Conservation (phyloP, 1,140 invertebrate genomes). For the Hyles euphorbiae region DNA sequence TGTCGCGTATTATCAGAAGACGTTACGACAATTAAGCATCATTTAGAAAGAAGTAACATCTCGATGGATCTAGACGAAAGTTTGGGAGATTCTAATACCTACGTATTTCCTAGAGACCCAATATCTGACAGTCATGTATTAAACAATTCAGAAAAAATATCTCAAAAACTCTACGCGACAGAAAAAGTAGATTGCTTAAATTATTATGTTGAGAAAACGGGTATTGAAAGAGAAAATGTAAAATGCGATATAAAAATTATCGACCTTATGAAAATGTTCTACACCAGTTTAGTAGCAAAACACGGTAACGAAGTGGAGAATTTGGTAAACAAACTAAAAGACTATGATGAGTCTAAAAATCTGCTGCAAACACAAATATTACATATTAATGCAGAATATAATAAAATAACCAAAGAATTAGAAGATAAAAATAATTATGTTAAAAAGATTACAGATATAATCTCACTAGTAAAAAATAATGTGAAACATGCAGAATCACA, state of each 20-base stretch:
- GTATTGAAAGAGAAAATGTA: conserved; percentile 30
- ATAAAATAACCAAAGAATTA: conserved; percentile 26
- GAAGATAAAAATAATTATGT: conserved; percentile 32
- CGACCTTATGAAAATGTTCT: conserved; percentile 59
- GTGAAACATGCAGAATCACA: conserved; percentile 16
- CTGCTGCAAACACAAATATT: conserved; percentile 35
- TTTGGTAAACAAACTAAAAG: conserved; percentile 50
- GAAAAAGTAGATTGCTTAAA: conserved; percentile 56
- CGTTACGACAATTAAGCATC: conserved; percentile 60
- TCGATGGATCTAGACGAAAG: conserved; percentile 60
- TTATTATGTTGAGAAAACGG: conserved; percentile 48
- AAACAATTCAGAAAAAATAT: conserved; percentile 34
- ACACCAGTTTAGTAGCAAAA: conserved; percentile 39
- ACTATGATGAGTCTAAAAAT: conserved; percentile 44
- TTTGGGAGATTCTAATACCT: conserved; percentile 36
- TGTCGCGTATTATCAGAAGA: conserved; percentile 62
- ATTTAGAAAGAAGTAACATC: conserved; percentile 52
- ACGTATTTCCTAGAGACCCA: conserved; percentile 28
- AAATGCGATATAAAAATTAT: conserved; percentile 46
- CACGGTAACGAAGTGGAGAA: conserved; percentile 57
- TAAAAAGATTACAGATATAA: conserved; percentile 24
- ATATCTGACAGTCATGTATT: conserved; percentile 13
- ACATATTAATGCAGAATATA: conserved; percentile 27
- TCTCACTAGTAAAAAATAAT: conserved; percentile 28
- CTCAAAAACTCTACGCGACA: conserved; percentile 31